Base-by-base conservation (phyloP, 1,140 invertebrate genomes). In the Ephestia elutella region DNA sequence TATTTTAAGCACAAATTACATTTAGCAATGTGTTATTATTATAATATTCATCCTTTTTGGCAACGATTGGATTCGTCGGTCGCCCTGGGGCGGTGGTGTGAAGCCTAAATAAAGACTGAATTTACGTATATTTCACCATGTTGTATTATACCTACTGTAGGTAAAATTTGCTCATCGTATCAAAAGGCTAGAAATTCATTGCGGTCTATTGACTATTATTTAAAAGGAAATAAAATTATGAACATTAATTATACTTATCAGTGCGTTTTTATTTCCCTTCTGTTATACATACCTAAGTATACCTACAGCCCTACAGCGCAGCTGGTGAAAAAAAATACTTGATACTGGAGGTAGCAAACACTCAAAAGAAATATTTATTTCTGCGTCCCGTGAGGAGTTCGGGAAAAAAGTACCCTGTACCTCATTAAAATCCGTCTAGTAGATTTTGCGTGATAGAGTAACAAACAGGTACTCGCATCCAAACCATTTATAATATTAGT, bases 41-140 rank as follows among this genome's bases (percentile, higher is more conserved):
- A 44, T 64, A 60, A 20, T 20, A 53, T 65, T 59, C 53, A 28
- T 65, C 30, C 54, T 72, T 60, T 65, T 62, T 68, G 62, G 72
- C 59, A 75, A 71, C 65, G 67, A 70, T 65, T 62, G 48, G 72
- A 69, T 69, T 71, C 60, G 65, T 68, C 59, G 55, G 59, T 49
- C 50, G 35, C 15, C 61, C 55, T 30, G 57, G 57, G 59, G 58
- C 44, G 57, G 49, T 64, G 59, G 60, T 51, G 54, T 56, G 58
- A 73, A 78, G 79, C 80, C 83, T 87, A 83, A 79, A 63, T 58
- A 78, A 88, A 88, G 85, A 88, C 85, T 88, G 85, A 87, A 84
- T 82, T 79, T 80, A 80, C 75, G 78, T 76, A 74, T 67, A 63
- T 75, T 79, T 78, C 74, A 69, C 66, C 73, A 70, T 76, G 67